These are phyloP conservation scores for Ormyrus pomaceus DNA, from an alignment of 2,888 invertebrate species.

Conservation along the genomic window DNA sequence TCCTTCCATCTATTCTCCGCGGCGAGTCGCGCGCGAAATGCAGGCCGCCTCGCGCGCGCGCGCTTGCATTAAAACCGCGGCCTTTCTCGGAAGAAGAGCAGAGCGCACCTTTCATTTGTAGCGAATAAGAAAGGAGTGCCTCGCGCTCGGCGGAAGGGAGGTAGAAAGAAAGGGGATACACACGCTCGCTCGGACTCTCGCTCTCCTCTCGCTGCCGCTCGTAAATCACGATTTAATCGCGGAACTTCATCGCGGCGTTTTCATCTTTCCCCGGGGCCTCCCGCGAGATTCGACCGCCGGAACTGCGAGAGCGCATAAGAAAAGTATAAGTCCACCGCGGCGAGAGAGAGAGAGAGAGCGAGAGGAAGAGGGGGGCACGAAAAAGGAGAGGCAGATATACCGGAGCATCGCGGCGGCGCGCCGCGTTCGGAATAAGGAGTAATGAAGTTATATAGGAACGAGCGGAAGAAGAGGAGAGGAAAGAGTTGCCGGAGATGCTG, in stretches of 20 bases:
- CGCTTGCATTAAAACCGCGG: slow-evolving; percentile 1
- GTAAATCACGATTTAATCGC: slow-evolving; percentile 57
- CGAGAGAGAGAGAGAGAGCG: too few species aligned
- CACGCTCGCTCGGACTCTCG: neutral
- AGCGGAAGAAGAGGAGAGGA: neutral
- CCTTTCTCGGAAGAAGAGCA: neutral
- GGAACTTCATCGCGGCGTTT: slow-evolving; percentile 46
- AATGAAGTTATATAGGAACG: slow-evolving; percentile 13
- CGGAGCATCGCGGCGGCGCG: neutral
- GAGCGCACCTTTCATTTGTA: slow-evolving; percentile 14
- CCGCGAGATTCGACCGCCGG: slow-evolving; percentile 22
- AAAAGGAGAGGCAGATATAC: neutral
- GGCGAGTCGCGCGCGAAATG: neutral
- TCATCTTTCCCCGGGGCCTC: slow-evolving; percentile 38
- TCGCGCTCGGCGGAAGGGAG: neutral
- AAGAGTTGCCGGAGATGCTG: neutral
- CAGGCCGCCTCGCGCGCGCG: slow-evolving; percentile 4
- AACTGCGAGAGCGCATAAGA: neutral
- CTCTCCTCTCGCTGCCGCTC: slow-evolving; percentile 14
- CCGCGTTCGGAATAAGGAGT: slow-evolving; percentile 2
- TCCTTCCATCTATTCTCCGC: slow-evolving; percentile 16
- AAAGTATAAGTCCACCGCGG: neutral
- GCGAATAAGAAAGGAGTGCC: neutral
- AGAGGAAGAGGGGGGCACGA: neutral
- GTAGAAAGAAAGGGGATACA: neutral